Evolutionary conservation across 2,888 invertebrate genomes (phyloP).

Genomic region (Lapara coniferarum): DNA sequence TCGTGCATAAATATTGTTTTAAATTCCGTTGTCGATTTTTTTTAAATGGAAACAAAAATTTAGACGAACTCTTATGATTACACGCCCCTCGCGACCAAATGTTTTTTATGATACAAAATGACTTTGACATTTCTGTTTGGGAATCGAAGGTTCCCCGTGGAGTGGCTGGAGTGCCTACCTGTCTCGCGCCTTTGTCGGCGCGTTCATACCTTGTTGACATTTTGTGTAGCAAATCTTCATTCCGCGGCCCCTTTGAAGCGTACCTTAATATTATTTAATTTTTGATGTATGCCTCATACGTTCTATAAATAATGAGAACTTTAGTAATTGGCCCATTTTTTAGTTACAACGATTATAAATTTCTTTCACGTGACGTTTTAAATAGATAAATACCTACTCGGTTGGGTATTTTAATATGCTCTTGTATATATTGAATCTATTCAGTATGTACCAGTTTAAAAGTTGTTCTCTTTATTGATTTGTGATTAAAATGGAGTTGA

Average conservation of each 20-base stretch:
- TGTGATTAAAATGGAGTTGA: constrained; percentile 18
- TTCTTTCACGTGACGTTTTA: constrained; percentile 11
- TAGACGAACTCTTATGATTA: not conserved
- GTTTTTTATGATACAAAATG: not conserved
- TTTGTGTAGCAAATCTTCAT: constrained; percentile 81
- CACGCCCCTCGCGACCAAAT: too few species aligned
- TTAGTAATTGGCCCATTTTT: constrained; percentile 27
- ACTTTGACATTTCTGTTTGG: not conserved
- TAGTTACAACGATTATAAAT: constrained; percentile 1
- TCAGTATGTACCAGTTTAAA: not conserved
- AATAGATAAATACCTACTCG: not conserved
- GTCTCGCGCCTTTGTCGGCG: constrained; percentile 67
- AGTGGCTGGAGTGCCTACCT: constrained; percentile 31
- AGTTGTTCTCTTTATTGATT: constrained; percentile 1
- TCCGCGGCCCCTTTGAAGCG: constrained; percentile 77
- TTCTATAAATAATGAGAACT: constrained; percentile 45
- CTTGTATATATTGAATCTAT: not conserved
- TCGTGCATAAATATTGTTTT: too few species aligned
- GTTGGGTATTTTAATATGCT: not conserved
- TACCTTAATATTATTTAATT: constrained; percentile 68
- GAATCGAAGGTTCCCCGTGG: not conserved
- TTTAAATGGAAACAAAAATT: not conserved
- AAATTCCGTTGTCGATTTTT: not conserved
- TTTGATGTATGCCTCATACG: constrained; percentile 66
- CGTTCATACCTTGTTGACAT: constrained; percentile 69